Evolutionary conservation across 1,140 invertebrate species (phyloP), one percentile per base, ranked within the genome.

Genomic region (Panagrolaimus sp.): DNA sequence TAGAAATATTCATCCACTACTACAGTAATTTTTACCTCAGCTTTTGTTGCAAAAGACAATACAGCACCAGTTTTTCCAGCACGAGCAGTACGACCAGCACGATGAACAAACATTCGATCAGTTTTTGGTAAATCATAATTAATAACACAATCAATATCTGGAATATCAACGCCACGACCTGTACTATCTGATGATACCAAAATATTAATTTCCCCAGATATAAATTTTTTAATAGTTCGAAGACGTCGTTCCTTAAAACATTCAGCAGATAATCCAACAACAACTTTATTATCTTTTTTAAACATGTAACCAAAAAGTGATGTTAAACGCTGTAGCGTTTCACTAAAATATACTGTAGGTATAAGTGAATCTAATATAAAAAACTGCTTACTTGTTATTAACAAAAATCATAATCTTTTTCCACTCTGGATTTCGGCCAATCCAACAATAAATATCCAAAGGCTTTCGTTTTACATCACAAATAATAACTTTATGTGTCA

Each of bases 81-180:
- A 44, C 75, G 63, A 16, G 75, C 75, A 27, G 75, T 77, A 13
- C 75, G 45, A 8, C 75, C 75, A 9, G 75, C 76, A 42, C 75
- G 69, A 74, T 77, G 68, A 46, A 78, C 25, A 53, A 68, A 72
- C 23, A 66, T 66, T 45, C 66, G 66, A 27, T 68, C 65, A 66
- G 70, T 69, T 25, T 47, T 66, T 0, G 95, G 92, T 3, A 88
- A 85, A 82, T 96, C 92, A 82, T 98, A 98, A 3, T 91, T 93
- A 66, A 98, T 86, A 0, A 98, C 94, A 82, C 90, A 89, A 72
- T 92, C 89, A 20, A 97, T 89, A 78, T 89, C 87, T 5, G 89
- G 87, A 76, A 98, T 88, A 85, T 98, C 95, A 69, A 98, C 90
- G 63, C 96, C 96, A 85, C 96, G 86, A 0, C 94, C 92, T 79